Evolutionary conservation across 2,888 invertebrate species (phyloP).

Genomic region (Elgonia sp.): DNA sequence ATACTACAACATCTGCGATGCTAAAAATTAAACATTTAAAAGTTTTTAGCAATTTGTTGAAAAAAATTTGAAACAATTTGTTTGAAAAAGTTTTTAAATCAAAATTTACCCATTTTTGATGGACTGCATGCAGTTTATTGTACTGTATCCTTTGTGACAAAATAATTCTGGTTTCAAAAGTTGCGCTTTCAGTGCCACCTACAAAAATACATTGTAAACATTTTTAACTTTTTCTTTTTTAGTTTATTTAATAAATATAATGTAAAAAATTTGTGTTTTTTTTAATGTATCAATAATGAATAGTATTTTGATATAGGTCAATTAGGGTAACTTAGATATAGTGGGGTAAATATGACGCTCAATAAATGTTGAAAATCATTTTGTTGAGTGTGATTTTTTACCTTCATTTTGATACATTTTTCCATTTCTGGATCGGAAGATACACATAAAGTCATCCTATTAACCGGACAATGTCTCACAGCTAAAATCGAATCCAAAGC

Average conservation of each 20-base stretch:
- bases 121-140: constrained; percentile 95
- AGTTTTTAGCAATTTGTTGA: neutral
- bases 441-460: constrained; percentile 95
- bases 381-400: constrained; percentile 86
- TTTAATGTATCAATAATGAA: no score
- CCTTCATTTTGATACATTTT: constrained; percentile 97
- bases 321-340: constrained; percentile 31
- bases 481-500: constrained; percentile 91
- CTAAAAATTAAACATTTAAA: constrained; percentile 84
- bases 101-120: constrained; percentile 87
- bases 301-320: no score
- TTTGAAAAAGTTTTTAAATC: neutral
- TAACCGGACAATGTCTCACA: constrained; percentile 94
- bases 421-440: constrained; percentile 96
- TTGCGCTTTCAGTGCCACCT: constrained; percentile 95
- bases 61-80: neutral
- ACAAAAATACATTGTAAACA: no score
- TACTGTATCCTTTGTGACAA: constrained; percentile 94
- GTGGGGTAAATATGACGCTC: no score
- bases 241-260: no score
- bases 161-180: constrained; percentile 93
- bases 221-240: no score
- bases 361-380: no score
- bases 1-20: constrained; percentile 93
- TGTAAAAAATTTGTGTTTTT: no score